phyloP scores from a whole-genome alignment of 2,797 vertebrate species.

The Odontamblyopus rebecca region DNA sequence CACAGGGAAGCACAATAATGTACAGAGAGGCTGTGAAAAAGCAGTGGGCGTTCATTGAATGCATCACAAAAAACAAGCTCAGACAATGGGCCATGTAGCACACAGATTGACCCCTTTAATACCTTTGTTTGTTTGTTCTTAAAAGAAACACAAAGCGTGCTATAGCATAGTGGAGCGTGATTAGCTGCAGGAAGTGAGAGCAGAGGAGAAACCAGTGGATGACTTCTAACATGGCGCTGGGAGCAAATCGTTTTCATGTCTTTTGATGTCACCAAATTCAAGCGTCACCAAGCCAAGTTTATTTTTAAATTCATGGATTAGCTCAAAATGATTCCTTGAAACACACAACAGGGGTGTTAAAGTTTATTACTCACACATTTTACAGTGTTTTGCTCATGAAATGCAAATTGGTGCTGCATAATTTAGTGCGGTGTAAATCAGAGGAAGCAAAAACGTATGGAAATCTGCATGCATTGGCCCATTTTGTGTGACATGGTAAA shows the following conservation, averaged over 20 bases:
- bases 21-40: slow-evolving; percentile 58
- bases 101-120: slow-evolving; percentile 35
- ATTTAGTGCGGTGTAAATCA: slow-evolving; percentile 4
- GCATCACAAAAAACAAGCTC: slow-evolving; percentile 55
- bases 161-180: slow-evolving; percentile 60
- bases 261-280: slow-evolving; percentile 3
- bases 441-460: background rate
- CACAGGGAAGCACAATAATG: slow-evolving; percentile 51
- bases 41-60: slow-evolving; percentile 57
- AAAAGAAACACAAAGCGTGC: slow-evolving; percentile 54
- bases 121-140: slow-evolving; percentile 56
- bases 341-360: slow-evolving; percentile 8
- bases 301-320: slow-evolving; percentile 4
- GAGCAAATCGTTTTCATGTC: background rate
- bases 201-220: slow-evolving; percentile 25
- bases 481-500: background rate
- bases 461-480: background rate
- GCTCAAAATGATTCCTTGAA: background rate
- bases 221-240: slow-evolving; percentile 31
- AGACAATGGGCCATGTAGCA: slow-evolving; percentile 45
- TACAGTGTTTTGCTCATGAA: slow-evolving; percentile 13
- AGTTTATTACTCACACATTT: slow-evolving; percentile 15
- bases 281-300: background rate
- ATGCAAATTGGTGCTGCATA: slow-evolving; percentile 12
- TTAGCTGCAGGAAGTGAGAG: slow-evolving; percentile 61